Base-by-base conservation (phyloP, 1,140 invertebrate genomes). In the Drosophila littoralis region DNA sequence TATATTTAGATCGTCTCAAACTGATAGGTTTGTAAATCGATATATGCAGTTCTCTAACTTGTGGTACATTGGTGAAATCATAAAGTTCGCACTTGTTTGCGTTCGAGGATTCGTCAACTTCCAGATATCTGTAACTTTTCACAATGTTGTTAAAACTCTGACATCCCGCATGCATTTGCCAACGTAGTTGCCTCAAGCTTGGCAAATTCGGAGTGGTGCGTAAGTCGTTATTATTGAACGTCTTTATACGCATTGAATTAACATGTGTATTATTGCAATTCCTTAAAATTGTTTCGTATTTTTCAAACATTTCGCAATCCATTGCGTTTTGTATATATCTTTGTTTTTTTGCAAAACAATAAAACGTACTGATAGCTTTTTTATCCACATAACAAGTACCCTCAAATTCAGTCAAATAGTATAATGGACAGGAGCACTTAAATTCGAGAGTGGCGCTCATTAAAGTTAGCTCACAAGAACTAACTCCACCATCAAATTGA, bases 271-370 rank as follows among this genome's bases (percentile, higher is more conserved):
- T 51, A 7, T 12, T 33, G 7, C 10, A 51, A 13, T 51, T 51
- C 22, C 13, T 32, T 5, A 51, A 51, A 28, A 51, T 33, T 7
- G 3, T 13, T 40, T 75, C 46, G 12, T n/a, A 40, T n/a, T 40
- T 40, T 1, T 6, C 5, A 3, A 40, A 40, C 4, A 12, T n/a
- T 40, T 40, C 10, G 38, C 38, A 40, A 12, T 40, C 2, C 10
- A 12, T 4, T 0, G 38, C 3, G 6, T 46, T 46, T 46, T 46
- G 15, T 3, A 17, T 17, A 17, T 46, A 46, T 15, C 43, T 7
- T 7, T 17, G 15, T 7, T 46, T 46, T 9, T 17, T 6, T 0
- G 38, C 38, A 3, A 40, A 5, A 5, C 38, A 40, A 1, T n/a
- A 6, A 12, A 12, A 40, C 9, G 38, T 12, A 6, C 10, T 40